Base-by-base conservation (phyloP, 2,888 invertebrate species). In the Enchytraeus crypticus region DNA sequence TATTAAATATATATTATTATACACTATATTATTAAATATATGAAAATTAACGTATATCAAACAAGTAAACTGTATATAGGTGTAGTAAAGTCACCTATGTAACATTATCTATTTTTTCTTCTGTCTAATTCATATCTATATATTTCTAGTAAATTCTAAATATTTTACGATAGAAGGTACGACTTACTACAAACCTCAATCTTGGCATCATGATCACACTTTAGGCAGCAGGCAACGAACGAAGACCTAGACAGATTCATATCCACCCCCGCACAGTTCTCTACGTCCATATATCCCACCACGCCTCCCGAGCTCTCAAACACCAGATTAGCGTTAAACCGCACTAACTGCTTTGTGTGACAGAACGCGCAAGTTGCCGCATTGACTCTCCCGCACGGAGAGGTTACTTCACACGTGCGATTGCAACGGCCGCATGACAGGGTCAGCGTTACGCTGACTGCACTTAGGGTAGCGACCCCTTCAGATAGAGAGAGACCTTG, bases 401-500 rank as follows among this genome's bases (percentile, higher is more conserved):
- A 71, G 4, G 56, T 66, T 45, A 77, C 62, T 34, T 78, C 77
- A 0, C 68, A 64, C n/a, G 63, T 67, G 32, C 69, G 67, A 59
- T 74, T 73, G 61, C 78, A 78, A 30, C 76, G 64, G 1, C 53
- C 62, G 64, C 78, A 78, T 60, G 72, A 72, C n/a, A 77, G 64
- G n/a, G 68, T 60, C 11, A 77, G 59, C 14, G 67, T 64, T 0
- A 79, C 62, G 54, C 71, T 72, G 34, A 71, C 69, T 55, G 73
- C 71, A 29, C 68, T 60, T 21, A 80, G 59, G 2, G 78, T 73
- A 29, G 74, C 73, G 46, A 91, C 87, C 21, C 90, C 88, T 59
- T 88, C 87, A 68, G 84, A 83, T 1, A 92, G 87, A 29, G 84
- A 83, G 43, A 81, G 79, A 74, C 90, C 88, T 2, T 80, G 76